A percentile compares a stretch with the other conserved stretches of the same genome.
Conservation (phyloP, 2,113 vertebrate species). For the Rhynchopsitta pachyrhyncha region DNA sequence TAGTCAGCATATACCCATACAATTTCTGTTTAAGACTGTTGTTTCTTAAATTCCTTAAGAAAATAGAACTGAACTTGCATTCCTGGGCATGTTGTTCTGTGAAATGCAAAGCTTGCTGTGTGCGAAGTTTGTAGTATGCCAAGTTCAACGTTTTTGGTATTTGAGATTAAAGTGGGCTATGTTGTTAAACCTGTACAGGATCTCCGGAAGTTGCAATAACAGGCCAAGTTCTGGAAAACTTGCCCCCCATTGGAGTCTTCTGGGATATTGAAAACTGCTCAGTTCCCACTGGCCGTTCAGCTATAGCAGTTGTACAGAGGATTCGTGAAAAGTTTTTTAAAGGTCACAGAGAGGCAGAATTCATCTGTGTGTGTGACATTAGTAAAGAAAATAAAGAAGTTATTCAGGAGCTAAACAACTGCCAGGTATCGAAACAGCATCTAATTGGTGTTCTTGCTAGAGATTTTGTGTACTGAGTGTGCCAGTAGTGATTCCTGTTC, state of each 20-base stretch:
- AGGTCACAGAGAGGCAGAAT: constrained; percentile 96
- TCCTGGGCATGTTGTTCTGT: not conserved
- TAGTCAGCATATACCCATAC: not conserved
- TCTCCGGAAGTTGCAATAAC: constrained; percentile 79
- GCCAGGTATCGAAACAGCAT: constrained; percentile 83
- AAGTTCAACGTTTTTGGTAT: not conserved
- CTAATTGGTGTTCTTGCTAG: not conserved
- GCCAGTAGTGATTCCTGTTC: not conserved
- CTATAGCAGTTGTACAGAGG: constrained; percentile 88
- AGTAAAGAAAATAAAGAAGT: constrained; percentile 98
- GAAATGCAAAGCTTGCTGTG: not conserved
- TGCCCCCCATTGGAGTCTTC: constrained; percentile 96
- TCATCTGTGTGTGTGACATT: constrained; percentile 98
- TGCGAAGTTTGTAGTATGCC: not conserved
- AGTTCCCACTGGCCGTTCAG: constrained; percentile 92
- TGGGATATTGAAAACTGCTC: constrained; percentile 99
- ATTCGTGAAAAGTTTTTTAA: constrained; percentile 93
- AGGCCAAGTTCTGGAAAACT: constrained; percentile 84
- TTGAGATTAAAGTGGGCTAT: not conserved
- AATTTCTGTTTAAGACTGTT: not conserved
- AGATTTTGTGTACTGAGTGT: not conserved
- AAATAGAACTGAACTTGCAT: not conserved
- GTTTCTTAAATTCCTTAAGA: not conserved
- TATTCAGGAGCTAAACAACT: constrained; percentile 98
- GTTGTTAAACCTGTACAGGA: constrained; percentile 70